Base-by-base conservation (phyloP, 1,140 invertebrate genomes). In the Bombyx mandarina region DNA sequence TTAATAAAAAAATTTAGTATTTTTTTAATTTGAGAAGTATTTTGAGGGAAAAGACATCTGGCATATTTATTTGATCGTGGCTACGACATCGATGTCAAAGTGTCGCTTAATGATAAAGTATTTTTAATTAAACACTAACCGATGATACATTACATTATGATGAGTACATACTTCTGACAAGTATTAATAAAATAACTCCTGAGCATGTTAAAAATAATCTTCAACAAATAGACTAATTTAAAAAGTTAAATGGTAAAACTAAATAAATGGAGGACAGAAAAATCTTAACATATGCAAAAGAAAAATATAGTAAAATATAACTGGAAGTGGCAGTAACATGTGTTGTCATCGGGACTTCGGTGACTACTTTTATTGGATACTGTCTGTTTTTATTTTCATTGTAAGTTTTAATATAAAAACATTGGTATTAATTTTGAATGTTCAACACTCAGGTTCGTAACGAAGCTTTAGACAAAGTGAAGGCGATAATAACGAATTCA, bases 391-490 rank as follows among this genome's bases (percentile, higher is more conserved):
- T 8, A 8, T 46, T 46, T 46, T 46, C 2, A 46, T 46, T 46
- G 45, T n/a, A n/a, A 2, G 45, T 46, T 46, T 46, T 1, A 46
- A n/a, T 8, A 46, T n/a, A 8, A 18, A 18, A 12, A 50, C 45
- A 22, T 5, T n/a, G 7, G 1, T 6, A 52, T 18, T 18, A 18
- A 18, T 18, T 18, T 18, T 18, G 12, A 6, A 8, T 42, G 42
- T 8, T 8, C 5, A 12, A 45, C 60, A 67, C 66, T n/a, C 63
- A 93, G 92, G 91, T 95, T 7, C 90, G 96, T 54, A 94, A 93
- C 66, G 96, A 97, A 86, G 94, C 92, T 3, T 79, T 97, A 18
- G 92, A 93, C 62, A 96, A 96, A 87, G 77, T 98, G 7, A 91
- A 89, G 52, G 89, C 88, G 10, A 94, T 98, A 56, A 89, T 97